phyloP scores from a whole-genome alignment of 2,888 invertebrate species.

The Leucophenga montana region DNA sequence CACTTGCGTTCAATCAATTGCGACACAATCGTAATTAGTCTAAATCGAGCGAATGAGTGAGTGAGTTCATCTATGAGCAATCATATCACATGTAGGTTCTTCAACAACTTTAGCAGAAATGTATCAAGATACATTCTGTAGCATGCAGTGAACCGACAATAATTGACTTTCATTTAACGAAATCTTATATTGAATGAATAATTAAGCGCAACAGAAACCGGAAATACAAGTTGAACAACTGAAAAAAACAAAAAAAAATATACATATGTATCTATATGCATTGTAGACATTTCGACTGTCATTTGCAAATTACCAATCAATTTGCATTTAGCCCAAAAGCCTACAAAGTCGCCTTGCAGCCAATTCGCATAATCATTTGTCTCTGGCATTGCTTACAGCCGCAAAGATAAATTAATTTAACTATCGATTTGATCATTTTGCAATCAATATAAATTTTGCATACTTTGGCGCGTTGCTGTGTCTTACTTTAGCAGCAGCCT shows the following conservation, averaged over 20 bases:
- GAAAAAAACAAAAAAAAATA: background rate
- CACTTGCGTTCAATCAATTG: background rate
- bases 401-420: constrained; percentile 69
- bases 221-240: constrained; percentile 18
- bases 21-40: constrained; percentile 6
- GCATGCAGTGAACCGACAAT: no score
- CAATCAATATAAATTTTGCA: constrained; percentile 52
- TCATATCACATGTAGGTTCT: background rate
- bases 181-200: background rate
- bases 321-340: constrained; percentile 13
- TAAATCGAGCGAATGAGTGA: constrained; percentile 6
- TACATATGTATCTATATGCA: background rate
- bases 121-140: background rate
- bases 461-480: background rate
- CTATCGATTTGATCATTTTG: constrained; percentile 70
- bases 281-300: constrained; percentile 4
- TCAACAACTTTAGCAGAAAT: constrained; percentile 8
- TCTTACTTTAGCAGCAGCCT: constrained; percentile 35
- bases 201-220: background rate
- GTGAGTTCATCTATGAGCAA: background rate
- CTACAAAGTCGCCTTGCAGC: no score
- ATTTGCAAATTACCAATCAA: constrained; percentile 24
- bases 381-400: constrained; percentile 53
- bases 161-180: no score
- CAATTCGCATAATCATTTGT: constrained; percentile 14